A percentile compares a stretch with the other conserved stretches of the same genome.
phyloP scores from a whole-genome alignment of 2,888 invertebrate species.

The Tetramorium bicarinatum region DNA sequence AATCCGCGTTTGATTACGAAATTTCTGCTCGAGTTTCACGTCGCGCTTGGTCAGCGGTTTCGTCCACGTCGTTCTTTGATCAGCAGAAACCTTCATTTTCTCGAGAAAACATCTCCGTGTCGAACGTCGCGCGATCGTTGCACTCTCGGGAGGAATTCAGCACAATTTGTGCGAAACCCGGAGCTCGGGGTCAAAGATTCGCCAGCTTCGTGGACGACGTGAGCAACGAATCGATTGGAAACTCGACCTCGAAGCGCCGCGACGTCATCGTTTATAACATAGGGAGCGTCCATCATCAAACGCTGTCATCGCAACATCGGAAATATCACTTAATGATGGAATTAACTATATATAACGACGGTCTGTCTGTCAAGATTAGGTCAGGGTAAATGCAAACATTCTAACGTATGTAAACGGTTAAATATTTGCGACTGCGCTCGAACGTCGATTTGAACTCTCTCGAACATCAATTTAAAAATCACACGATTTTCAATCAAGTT shows the following conservation, averaged over 20 bases:
- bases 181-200: conserved; percentile 14
- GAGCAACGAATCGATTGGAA: conserved; percentile 33
- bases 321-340: conserved; percentile 18
- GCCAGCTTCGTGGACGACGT: background rate
- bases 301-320: background rate
- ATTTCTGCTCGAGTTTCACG: background rate
- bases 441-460: background rate
- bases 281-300: background rate
- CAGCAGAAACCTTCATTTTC: conserved; percentile 29
- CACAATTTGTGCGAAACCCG: conserved; percentile 7
- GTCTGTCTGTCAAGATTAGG: background rate
- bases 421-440: background rate
- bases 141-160: conserved; percentile 8
- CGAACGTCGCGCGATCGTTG: conserved; percentile 18
- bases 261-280: conserved; percentile 3
- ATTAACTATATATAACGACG: background rate
- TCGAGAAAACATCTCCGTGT: conserved; percentile 1
- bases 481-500: background rate
- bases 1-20: background rate
- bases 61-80: conserved; percentile 22
- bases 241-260: background rate
- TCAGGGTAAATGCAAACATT: background rate
- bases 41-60: conserved; percentile 1
- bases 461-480: background rate
- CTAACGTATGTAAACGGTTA: background rate